Percentiles rank a stretch among this genome's conserved stretches.
Evolutionary conservation across 2,797 vertebrate genomes (phyloP).

Genomic region (Gastrophryne carolinensis): DNA sequence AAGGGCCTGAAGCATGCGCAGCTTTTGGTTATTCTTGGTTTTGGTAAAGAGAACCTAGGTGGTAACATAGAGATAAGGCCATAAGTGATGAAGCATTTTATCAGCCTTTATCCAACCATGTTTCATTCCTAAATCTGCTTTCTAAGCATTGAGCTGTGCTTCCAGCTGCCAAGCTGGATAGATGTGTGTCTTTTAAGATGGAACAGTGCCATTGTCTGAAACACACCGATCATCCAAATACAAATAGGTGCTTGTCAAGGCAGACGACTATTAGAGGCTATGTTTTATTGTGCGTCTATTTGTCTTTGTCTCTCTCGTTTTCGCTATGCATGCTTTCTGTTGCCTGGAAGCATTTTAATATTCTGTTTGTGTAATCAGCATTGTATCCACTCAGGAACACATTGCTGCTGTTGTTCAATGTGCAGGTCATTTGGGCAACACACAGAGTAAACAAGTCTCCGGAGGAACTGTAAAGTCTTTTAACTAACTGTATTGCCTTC

Average conservation of each 20-base stretch:
- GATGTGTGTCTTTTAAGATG: slow-evolving; percentile 16
- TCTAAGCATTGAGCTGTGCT: slow-evolving; percentile 4
- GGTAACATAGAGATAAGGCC: neutral
- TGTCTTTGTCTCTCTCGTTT: neutral
- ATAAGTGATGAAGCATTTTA: neutral
- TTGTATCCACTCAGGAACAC: neutral
- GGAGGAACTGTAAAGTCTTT: no score
- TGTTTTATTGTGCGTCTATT: neutral
- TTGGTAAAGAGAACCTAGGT: no score
- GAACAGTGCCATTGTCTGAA: neutral
- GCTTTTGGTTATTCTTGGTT: no score
- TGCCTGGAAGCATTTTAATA: neutral
- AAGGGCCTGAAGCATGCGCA: no score
- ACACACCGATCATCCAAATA: slow-evolving; percentile 4
- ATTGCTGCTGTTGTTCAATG: no score
- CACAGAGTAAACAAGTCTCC: no score
- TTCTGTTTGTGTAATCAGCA: neutral
- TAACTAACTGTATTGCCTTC: no score
- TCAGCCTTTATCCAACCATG: neutral
- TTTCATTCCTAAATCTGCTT: neutral
- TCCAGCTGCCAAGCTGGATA: neutral
- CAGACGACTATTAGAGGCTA: neutral
- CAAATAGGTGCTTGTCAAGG: slow-evolving; percentile 9
- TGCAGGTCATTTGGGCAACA: no score
- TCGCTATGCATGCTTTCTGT: neutral